Evolutionary conservation across 2,797 vertebrate species (phyloP).

Genomic region (Atherinosoma microstoma): DNA sequence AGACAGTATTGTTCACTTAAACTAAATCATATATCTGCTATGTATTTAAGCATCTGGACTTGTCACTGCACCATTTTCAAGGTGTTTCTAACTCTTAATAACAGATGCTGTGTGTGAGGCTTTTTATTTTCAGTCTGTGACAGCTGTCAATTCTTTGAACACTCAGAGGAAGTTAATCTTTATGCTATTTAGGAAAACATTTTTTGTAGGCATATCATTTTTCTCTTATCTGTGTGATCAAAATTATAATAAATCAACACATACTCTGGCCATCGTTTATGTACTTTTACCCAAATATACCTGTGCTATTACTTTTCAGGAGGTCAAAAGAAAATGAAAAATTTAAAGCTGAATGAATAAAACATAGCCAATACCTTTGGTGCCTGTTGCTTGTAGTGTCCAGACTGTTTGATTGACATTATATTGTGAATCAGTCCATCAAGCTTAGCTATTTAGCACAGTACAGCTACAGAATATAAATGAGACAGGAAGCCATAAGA

Average conservation of each 20-base stretch:
- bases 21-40: no score
- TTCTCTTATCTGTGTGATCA: no score
- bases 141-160: constrained; percentile 48
- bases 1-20: no score
- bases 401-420: constrained; percentile 79
- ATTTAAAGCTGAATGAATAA: constrained; percentile 78
- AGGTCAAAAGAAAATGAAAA: constrained; percentile 69
- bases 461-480: constrained; percentile 66
- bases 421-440: constrained; percentile 76
- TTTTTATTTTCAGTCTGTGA: not conserved
- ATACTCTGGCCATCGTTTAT: constrained; percentile 12
- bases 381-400: constrained; percentile 73
- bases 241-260: no score
- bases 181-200: constrained; percentile 50
- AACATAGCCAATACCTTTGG: constrained; percentile 71
- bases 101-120: constrained; percentile 3
- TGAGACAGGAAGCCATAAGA: constrained; percentile 61
- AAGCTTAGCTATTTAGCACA: constrained; percentile 65
- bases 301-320: constrained; percentile 40
- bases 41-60: not conserved
- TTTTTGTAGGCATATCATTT: constrained; percentile 36
- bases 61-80: not conserved
- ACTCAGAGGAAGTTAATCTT: constrained; percentile 27
- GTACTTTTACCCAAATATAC: constrained; percentile 10
- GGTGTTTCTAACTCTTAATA: not conserved